These are phyloP conservation scores for Cheilosia impressa DNA, from an alignment of 2,888 invertebrate species.

Conservation along the genomic window DNA sequence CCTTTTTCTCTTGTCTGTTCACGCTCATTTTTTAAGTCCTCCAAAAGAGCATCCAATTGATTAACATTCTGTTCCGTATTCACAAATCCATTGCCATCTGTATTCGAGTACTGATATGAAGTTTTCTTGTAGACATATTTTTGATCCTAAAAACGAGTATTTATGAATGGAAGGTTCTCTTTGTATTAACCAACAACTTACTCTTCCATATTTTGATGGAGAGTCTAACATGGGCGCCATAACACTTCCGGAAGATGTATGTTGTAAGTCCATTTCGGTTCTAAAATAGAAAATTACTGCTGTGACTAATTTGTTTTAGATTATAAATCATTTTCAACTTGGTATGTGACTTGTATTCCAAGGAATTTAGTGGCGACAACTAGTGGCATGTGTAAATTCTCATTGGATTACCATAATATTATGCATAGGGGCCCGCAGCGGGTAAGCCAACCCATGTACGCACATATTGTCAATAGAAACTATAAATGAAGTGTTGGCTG, in stretches of 20 bases:
- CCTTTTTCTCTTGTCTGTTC: constrained; percentile 81
- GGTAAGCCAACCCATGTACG: too few relatives aligned
- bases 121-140: constrained; percentile 82
- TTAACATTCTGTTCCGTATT: constrained; percentile 87
- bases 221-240: constrained; percentile 59
- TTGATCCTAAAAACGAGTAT: constrained; percentile 78
- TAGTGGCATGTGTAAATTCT: not conserved
- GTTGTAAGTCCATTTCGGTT: constrained; percentile 64
- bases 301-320: not conserved
- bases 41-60: constrained; percentile 89
- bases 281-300: constrained; percentile 29
- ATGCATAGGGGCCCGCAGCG: not conserved
- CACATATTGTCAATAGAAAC: not conserved
- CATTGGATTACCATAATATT: not conserved
- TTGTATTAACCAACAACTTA: constrained; percentile 29
- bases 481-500: not conserved
- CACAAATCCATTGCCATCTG: constrained; percentile 78
- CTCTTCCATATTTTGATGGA: constrained; percentile 63
- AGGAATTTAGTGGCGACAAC: not conserved
- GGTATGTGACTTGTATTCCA: not conserved
- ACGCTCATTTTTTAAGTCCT: constrained; percentile 87
- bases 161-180: not conserved
- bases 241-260: constrained; percentile 60
- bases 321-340: not conserved
- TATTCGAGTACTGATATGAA: constrained; percentile 82